Evolutionary conservation across 2,888 invertebrate species (phyloP).

Genomic region (Tupiocoris notatus): DNA sequence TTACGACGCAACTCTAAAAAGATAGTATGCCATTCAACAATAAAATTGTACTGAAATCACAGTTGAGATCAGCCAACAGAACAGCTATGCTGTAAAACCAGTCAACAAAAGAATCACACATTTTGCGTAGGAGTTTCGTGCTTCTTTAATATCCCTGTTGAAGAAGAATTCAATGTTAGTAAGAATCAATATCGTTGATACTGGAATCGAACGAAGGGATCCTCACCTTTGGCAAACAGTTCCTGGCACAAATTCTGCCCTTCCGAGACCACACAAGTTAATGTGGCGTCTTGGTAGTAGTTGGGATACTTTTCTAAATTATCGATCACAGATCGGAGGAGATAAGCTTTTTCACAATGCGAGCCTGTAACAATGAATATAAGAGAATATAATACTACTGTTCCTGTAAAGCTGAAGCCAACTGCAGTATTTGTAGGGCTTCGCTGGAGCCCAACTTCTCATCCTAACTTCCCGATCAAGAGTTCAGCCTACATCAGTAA

Average conservation of each 20-base stretch:
- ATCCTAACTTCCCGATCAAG: too few species aligned
- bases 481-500: too few species aligned
- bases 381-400: too few species aligned
- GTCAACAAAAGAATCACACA: too few species aligned
- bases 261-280: constrained; percentile 78
- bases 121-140: background rate
- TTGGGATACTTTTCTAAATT: constrained; percentile 79
- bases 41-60: too few species aligned
- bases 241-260: constrained; percentile 69
- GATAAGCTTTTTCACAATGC: constrained; percentile 79
- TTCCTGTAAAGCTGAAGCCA: too few species aligned
- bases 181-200: background rate
- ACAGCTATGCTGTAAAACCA: too few species aligned
- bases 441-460: too few species aligned
- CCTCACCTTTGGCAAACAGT: constrained; percentile 61
- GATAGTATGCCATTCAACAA: too few species aligned
- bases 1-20: too few species aligned
- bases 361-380: constrained; percentile 69
- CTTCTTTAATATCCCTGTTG: background rate
- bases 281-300: constrained; percentile 78
- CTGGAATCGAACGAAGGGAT: background rate
- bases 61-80: too few species aligned
- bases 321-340: constrained; percentile 82
- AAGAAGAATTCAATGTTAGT: background rate
- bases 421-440: too few species aligned